phyloP scores from a whole-genome alignment of 64 coral and sea anemone species.

The Montipora capricornis region DNA sequence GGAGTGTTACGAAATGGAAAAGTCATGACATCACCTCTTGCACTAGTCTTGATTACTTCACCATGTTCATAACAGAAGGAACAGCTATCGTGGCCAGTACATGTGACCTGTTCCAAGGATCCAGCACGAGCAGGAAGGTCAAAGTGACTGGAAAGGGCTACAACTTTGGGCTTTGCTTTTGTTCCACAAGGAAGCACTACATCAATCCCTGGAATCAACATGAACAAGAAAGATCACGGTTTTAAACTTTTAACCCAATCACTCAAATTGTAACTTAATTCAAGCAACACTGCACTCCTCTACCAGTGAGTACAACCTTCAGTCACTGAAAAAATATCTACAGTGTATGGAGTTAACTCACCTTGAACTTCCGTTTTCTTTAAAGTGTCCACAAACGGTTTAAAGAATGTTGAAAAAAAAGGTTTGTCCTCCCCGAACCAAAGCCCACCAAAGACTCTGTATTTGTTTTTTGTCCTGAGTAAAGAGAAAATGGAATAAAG shows the following conservation, averaged over 20 bases:
- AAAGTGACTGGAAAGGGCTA: conserved; percentile 66
- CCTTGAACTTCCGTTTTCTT: conserved; percentile 10
- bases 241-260: neutral
- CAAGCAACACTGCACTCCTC: neutral
- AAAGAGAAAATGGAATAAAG: neutral
- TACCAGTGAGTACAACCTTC: neutral
- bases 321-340: too few species aligned
- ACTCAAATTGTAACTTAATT: neutral
- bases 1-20: conserved; percentile 52
- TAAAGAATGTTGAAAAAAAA: conserved; percentile 60
- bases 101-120: conserved; percentile 37
- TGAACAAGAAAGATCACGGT: neutral
- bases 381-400: conserved; percentile 30
- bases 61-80: conserved; percentile 58
- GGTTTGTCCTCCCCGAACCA: conserved; percentile 55
- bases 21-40: conserved; percentile 61
- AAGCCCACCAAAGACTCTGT: conserved; percentile 22
- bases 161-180: conserved; percentile 40
- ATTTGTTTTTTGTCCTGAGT: conserved; percentile 20
- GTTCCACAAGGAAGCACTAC: conserved; percentile 43
- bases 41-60: conserved; percentile 18
- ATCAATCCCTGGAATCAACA: conserved; percentile 28
- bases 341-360: neutral
- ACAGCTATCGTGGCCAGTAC: conserved; percentile 54
- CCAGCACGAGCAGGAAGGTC: conserved; percentile 67